Conservation (phyloP, 2,797 vertebrate species). For the Iguana delicatissima region DNA sequence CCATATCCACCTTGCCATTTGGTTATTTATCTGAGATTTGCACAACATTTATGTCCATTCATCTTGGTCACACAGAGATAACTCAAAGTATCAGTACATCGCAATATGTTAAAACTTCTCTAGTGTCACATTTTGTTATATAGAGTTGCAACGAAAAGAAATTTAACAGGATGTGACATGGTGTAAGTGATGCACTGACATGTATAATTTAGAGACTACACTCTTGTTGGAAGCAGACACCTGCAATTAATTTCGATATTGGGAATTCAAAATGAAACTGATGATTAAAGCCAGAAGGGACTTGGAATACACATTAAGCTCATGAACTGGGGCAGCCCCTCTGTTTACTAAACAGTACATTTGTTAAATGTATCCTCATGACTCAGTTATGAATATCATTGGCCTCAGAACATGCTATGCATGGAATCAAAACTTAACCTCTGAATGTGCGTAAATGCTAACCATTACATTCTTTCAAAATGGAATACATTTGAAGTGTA, state of each 20-base stretch:
- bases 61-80: constrained; percentile 37
- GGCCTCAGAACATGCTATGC: not conserved
- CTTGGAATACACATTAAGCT: constrained; percentile 57
- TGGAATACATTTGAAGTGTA: constrained; percentile 17
- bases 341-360: constrained; percentile 50
- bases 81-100: constrained; percentile 52
- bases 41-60: constrained; percentile 20
- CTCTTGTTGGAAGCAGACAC: constrained; percentile 72
- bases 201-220: constrained; percentile 73
- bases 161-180: constrained; percentile 71
- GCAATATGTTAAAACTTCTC: constrained; percentile 65
- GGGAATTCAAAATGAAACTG: constrained; percentile 69
- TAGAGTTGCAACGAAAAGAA: constrained; percentile 66
- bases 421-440: constrained; percentile 18
- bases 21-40: constrained; percentile 38
- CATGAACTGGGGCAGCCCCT: constrained; percentile 43
- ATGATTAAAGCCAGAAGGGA: constrained; percentile 71
- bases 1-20: not conserved
- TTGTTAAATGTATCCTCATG: constrained; percentile 40
- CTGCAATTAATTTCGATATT: constrained; percentile 75
- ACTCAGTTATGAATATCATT: constrained; percentile 12
- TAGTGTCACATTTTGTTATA: constrained; percentile 64
- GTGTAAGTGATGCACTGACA: constrained; percentile 70
- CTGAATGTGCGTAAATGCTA: constrained; percentile 33
- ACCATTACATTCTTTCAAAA: constrained; percentile 1